Evolutionary conservation across 2,113 vertebrate species (phyloP).

Genomic region (Silurus meridionalis): DNA sequence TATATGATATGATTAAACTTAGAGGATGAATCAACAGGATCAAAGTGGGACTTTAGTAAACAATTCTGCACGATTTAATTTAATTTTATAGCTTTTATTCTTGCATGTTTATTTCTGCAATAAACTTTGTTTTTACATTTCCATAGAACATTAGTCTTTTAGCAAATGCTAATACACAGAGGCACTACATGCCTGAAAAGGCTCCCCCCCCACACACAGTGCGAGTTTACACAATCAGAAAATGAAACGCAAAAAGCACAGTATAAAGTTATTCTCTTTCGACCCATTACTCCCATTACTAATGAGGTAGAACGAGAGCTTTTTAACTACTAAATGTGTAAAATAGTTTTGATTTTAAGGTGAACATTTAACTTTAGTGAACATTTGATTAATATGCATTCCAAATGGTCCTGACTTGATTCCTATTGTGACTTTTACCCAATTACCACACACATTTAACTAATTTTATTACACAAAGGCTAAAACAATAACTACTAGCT

Average conservation of each 20-base stretch:
- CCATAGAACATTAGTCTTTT: slow-evolving; percentile 47
- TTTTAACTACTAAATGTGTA: neutral
- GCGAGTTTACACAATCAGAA: slow-evolving; percentile 40
- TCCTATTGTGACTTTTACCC: neutral
- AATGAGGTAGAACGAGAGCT: slow-evolving; percentile 69
- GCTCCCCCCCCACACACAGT: slow-evolving; percentile 37
- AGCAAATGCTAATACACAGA: slow-evolving; percentile 56
- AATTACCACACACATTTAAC: neutral
- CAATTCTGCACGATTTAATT: no score
- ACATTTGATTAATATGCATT: neutral
- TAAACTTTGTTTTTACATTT: slow-evolving; percentile 43
- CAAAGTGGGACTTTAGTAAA: neutral
- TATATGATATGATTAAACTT: neutral
- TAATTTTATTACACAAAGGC: neutral
- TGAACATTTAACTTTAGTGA: slow-evolving; percentile 51
- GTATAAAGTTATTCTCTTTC: neutral
- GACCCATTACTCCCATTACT: neutral
- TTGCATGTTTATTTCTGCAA: slow-evolving; percentile 50
- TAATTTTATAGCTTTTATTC: neutral
- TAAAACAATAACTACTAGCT: neutral
- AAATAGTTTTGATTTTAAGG: slow-evolving; percentile 27
- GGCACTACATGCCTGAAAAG: slow-evolving; percentile 32
- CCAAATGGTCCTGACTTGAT: neutral
- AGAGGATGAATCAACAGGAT: neutral
- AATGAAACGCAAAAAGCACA: slow-evolving; percentile 22